phyloP scores from a whole-genome alignment of 1,140 invertebrate genomes.

The Bombus difficillimus region DNA sequence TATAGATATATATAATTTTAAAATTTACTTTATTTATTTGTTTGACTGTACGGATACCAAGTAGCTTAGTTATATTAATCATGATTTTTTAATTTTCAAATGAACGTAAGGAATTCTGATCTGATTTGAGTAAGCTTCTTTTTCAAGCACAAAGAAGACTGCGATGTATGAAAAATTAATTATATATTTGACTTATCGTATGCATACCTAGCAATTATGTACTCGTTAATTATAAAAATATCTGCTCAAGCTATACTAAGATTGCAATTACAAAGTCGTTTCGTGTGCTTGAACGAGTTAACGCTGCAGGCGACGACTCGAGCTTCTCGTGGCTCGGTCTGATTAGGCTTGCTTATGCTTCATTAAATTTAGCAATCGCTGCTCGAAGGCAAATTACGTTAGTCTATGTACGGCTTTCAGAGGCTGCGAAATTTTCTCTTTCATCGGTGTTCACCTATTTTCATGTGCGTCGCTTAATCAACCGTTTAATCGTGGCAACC shows the following conservation, averaged over 20 bases:
- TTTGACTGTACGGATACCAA: too few relatives aligned
- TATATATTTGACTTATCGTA: not conserved
- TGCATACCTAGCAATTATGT: not conserved
- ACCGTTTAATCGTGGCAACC: not conserved
- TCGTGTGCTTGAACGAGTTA: conserved; percentile 26
- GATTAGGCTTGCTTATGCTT: conserved; percentile 51
- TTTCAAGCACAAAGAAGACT: too few relatives aligned
- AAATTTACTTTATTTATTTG: too few relatives aligned
- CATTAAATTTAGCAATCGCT: conserved; percentile 51
- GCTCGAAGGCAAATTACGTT: conserved; percentile 29
- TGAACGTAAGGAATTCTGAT: not conserved
- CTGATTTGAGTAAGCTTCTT: too few relatives aligned
- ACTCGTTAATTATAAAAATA: conserved; percentile 8
- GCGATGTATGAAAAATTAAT: not conserved
- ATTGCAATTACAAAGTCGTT: conserved; percentile 48
- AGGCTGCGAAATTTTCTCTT: not conserved
- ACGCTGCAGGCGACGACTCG: conserved; percentile 40
- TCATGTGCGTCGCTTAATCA: not conserved
- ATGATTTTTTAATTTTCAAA: too few relatives aligned
- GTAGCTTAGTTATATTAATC: too few relatives aligned
- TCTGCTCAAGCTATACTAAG: not conserved
- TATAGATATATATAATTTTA: too few relatives aligned
- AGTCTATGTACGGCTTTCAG: not conserved
- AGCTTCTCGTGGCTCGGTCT: conserved; percentile 29
- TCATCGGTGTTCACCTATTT: not conserved